Base-by-base conservation (phyloP, 2,113 vertebrate genomes). In the Cnemophilus loriae region DNA sequence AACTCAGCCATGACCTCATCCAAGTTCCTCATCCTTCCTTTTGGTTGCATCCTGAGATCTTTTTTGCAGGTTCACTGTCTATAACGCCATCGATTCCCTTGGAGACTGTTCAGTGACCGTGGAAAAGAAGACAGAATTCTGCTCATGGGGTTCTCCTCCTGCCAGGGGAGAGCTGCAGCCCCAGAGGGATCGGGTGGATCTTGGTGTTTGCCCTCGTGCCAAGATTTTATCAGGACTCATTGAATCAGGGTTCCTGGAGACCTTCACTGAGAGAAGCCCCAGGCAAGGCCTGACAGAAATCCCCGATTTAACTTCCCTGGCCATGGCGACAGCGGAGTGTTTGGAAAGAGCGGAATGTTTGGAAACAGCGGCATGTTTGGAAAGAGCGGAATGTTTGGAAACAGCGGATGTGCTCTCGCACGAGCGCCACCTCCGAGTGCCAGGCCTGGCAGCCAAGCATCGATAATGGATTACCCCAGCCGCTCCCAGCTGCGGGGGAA, bases 401-500 rank as follows among this genome's bases (percentile, higher is more conserved):
- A n/a, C 30, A 56, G 24, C 1, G 10, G 44, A 21, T 11, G 24
- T 22, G 64, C 52, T 84, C 63, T 52, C 19, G 6, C 7, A 49
- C 82, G 85, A 75, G 3, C 5, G 0, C 10, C 56, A 78, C 52
- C 93, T 83, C 53, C 19, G 20, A 86, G 91, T 41, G 77, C 86
- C 89, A 61, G 78, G 76, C 65, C 77, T 80, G 96, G 46, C 84
- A 90, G 90, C 77, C 81, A 26, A 71, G 84, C 87, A 96, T 92
- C 35, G 95, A 88, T 90, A 94, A 96, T 89, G 94, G 96, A 96
- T 94, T 69, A 83, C 55, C 86, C 79, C 92, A 80, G 8, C 13
- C 94, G 76, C 4, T 20, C 83, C 95, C 97, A 96, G 94, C 97
- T 91, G 95, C 67, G 44, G 96, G 90, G 95, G 95, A 88, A 81